Base-by-base conservation (phyloP, 1,140 invertebrate species). In the Drosophila orosa region DNA sequence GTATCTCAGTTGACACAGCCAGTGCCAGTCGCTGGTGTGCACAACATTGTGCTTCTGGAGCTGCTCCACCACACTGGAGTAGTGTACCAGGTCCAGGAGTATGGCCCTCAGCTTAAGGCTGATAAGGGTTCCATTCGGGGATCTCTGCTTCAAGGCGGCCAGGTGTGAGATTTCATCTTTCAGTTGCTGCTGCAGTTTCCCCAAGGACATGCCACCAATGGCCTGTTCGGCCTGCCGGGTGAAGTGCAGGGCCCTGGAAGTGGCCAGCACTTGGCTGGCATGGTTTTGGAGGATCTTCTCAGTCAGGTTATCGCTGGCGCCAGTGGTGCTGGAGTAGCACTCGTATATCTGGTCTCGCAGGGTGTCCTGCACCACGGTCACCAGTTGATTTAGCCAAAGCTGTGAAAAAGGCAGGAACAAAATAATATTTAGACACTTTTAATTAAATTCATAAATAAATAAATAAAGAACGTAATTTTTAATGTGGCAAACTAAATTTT, bases 1-100 rank as follows among this genome's bases (percentile, higher is more conserved):
- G 74, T 92, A 98, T 95, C 98, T 95, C n/a, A 99, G 93, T 92
- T 99, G 98, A 92, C 97, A 97, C 90, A 97, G 96, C 99, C 99
- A 99, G 39, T 94, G 92, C 99, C 99, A 99, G 75, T 98, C 96
- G 24, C 90, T 92, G 15, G 93, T 84, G 62, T 94, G 94, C 12
- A 93, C 94, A 1, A 95, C 94, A 85, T 95, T 95, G 29, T 94
- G 93, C 15, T 94, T 92, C 33, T 98, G 94, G 15, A 99, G 93
- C 77, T 95, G 93, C 78, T 96, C 95, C 13, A 99, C 94, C 5
- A 99, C 94, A 59, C 95, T 94, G 40, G 98, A 95, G 91, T 98
- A 96, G 94, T 99, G 97, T 65, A 99, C 97, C 1, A 97, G 96
- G 90, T 99, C 98, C 57, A 99, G 92, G 67, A 99, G 95, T n/a